A percentile compares a stretch with the other conserved stretches of the same genome.
phyloP scores from a whole-genome alignment of 2,113 vertebrate genomes.

The Lonchura striata region DNA sequence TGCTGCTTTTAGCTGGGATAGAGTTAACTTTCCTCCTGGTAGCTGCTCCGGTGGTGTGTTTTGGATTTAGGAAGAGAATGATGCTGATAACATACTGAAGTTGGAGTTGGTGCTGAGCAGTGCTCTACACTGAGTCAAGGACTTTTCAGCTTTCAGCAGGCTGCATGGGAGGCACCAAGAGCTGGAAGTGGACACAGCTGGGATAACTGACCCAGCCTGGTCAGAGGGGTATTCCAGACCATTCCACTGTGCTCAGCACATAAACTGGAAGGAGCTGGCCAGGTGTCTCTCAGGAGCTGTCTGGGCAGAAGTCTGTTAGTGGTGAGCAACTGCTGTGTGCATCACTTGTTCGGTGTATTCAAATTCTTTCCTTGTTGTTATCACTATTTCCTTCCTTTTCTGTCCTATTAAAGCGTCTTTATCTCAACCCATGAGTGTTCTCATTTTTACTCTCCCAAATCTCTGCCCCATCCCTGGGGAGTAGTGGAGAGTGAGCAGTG shows the following conservation, averaged over 20 bases:
- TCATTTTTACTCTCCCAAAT: not conserved
- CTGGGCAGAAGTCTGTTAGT: not conserved
- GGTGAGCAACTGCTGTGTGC: not conserved
- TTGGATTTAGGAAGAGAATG: not conserved
- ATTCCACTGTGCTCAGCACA: not conserved
- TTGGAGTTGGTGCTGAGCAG: not conserved
- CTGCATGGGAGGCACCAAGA: not conserved
- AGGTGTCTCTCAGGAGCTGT: not conserved
- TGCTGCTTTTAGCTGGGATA: not conserved
- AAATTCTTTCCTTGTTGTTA: not conserved
- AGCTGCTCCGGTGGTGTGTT: not conserved
- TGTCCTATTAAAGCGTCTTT: not conserved
- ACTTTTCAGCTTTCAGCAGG: not conserved
- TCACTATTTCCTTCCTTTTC: not conserved
- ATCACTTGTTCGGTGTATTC: not conserved
- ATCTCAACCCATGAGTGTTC: not conserved
- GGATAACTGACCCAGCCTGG: not conserved
- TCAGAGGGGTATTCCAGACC: not conserved
- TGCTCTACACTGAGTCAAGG: not conserved
- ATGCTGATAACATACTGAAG: not conserved
- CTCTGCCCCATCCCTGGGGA: not conserved
- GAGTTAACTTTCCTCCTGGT: not conserved
- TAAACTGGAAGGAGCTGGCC: not conserved
- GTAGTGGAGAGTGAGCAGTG: not conserved
- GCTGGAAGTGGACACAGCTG: not conserved